Conservation (phyloP, 1,140 invertebrate species). For the Acromyrmex charruanus region DNA sequence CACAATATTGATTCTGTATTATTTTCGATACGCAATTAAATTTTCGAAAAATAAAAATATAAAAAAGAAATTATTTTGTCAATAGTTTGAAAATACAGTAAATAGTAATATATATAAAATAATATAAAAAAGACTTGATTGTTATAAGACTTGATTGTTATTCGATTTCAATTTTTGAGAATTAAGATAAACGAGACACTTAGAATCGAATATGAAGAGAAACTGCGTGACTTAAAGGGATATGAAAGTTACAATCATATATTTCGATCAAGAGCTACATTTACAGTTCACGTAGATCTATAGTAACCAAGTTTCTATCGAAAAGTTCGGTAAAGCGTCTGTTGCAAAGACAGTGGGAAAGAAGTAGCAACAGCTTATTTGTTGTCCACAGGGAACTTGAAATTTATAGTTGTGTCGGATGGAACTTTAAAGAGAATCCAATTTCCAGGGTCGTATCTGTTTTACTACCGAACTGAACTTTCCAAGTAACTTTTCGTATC, state of each 20-base stretch:
- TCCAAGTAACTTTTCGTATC: background rate
- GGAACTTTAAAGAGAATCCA: constrained; percentile 28
- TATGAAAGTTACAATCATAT: constrained; percentile 6
- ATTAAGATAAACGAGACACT: background rate
- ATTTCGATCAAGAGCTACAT: constrained; percentile 11
- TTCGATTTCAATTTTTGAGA: background rate
- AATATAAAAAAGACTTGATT: background rate
- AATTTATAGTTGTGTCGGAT: constrained; percentile 12
- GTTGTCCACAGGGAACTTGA: background rate
- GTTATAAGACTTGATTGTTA: too few species aligned
- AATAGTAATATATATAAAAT: background rate
- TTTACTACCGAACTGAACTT: background rate
- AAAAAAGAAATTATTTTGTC: background rate
- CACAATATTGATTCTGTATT: background rate
- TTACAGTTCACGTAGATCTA: background rate
- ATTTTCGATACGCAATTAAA: background rate
- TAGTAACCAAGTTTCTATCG: constrained; percentile 18
- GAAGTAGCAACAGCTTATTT: constrained; percentile 25
- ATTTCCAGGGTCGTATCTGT: background rate
- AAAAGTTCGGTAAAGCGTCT: constrained; percentile 11
- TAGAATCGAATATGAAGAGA: background rate
- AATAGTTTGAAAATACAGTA: background rate
- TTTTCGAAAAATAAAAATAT: background rate
- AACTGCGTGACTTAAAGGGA: constrained; percentile 8
- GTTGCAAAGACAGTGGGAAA: background rate